Evolutionary conservation across 1,140 invertebrate genomes (phyloP), one percentile per base, ranked within the genome.

Genomic region (Pseudomyrmex dendroicus): DNA sequence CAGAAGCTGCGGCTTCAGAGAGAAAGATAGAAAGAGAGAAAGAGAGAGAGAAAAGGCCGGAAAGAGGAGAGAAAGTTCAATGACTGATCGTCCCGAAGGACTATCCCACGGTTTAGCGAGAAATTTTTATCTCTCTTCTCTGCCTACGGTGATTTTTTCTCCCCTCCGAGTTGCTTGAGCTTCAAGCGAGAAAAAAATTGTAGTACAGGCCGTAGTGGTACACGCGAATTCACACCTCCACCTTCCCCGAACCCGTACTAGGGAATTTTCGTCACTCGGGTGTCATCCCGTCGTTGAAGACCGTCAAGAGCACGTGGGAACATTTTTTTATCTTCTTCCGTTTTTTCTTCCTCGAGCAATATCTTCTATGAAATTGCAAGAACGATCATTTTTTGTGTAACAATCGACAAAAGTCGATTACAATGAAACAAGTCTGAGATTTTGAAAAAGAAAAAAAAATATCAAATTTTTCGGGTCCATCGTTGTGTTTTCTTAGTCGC

Each of bases 41-140:
- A 83, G 83, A 89, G 5, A 35, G 35, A 83, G 83, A 89, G 73
- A 84, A 84, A 87, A 87, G 85, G 20, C 89, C 89, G 90, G 88
- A 90, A 90, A 86, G 85, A 87, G 82, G 85, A 88, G 85, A 87
- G 82, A 88, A 88, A 89, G 86, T 89, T 91, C 89, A 91, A 91
- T 91, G 87, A 84, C 77, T 90, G 88, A 82, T 87, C 85, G 80
- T 84, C 77, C 73, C 50, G 87, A 90, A 90, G 85, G 86, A 90
- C 87, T 90, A 85, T 91, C 90, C 90, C 90, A 91, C 90, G 89
- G 89, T 82, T 84, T 61, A 61, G 66, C 73, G 80, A 84, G 74
- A 72, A 86, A 66, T 85, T 74, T 83, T 80, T 87, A 86, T 84
- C 84, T 85, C 84, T 85, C 84, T 83, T 89, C 88, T 67, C 83